phyloP scores from a whole-genome alignment of 2,888 invertebrate genomes.

The Diaprepes abbreviatus region DNA sequence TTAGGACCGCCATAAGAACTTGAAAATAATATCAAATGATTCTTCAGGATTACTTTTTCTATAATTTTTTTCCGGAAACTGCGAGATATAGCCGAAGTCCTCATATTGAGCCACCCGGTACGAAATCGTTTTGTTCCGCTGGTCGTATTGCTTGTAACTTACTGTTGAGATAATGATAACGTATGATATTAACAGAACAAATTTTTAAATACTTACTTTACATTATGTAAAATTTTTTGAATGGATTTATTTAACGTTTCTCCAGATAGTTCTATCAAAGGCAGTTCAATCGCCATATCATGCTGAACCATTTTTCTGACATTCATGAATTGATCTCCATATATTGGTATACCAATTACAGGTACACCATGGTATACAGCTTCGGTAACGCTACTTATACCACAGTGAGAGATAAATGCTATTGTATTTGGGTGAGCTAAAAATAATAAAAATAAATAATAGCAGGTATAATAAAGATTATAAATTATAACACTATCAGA shows the following conservation, averaged over 20 bases:
- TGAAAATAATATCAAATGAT: too few relatives aligned
- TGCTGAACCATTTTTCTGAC: constrained; percentile 13
- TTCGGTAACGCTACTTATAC: constrained; percentile 54
- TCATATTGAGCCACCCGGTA: too few relatives aligned
- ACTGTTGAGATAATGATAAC: too few relatives aligned
- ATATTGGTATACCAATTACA: constrained; percentile 53
- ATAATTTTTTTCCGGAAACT: too few relatives aligned
- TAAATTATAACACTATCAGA: too few relatives aligned
- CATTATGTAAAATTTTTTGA: constrained; percentile 48
- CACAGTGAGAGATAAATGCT: constrained; percentile 55
- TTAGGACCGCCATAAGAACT: too few relatives aligned
- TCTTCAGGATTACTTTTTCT: too few relatives aligned
- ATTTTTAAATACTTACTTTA: constrained; percentile 50
- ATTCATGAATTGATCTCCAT: constrained; percentile 54
- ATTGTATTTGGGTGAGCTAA: constrained; percentile 55
- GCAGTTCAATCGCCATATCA: constrained; percentile 30
- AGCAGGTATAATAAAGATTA: too few relatives aligned
- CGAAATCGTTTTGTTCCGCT: too few relatives aligned
- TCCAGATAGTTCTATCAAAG: constrained; percentile 22
- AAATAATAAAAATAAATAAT: constrained; percentile 14
- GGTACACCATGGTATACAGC: constrained; percentile 54
- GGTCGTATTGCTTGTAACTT: too few relatives aligned
- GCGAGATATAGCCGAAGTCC: too few relatives aligned
- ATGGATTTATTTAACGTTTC: constrained; percentile 12
- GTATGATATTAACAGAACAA: too few relatives aligned